Conservation (phyloP, 2,888 invertebrate species). For the Cheilosia pagana region DNA sequence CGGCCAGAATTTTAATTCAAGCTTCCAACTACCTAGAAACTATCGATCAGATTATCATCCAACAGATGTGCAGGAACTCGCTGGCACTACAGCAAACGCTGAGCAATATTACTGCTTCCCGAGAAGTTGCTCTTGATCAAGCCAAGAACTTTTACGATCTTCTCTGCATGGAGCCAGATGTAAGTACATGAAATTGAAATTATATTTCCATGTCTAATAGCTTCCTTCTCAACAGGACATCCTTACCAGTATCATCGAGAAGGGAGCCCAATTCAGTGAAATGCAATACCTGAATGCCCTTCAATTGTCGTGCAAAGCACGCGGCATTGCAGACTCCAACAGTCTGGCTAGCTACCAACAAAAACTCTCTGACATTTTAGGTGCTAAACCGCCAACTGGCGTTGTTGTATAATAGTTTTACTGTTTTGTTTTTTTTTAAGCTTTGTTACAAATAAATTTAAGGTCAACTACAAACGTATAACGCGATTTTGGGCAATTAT, state of each 20-base stretch:
- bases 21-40: conserved; percentile 91
- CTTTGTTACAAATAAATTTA: conserved; percentile 63
- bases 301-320: conserved; percentile 89
- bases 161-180: conserved; percentile 92
- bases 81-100: conserved; percentile 93
- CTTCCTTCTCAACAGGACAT: conserved; percentile 88
- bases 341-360: conserved; percentile 89
- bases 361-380: conserved; percentile 92
- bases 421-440: conserved; percentile 36
- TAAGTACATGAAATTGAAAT: conserved; percentile 80
- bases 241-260: conserved; percentile 91
- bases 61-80: conserved; percentile 93
- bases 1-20: conserved; percentile 91
- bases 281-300: conserved; percentile 94
- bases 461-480: conserved; percentile 38
- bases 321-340: conserved; percentile 84
- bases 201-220: not conserved
- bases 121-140: conserved; percentile 93
- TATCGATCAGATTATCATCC: conserved; percentile 92
- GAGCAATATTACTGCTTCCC: conserved; percentile 91
- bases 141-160: conserved; percentile 95
- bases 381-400: conserved; percentile 88
- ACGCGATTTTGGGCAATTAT: conserved; percentile 34
- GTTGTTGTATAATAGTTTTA: conserved; percentile 87
- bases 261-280: conserved; percentile 94